A percentile compares a stretch with the other conserved stretches of the same genome.
Conservation (phyloP, 2,888 invertebrate species). For the Spisula solida region DNA sequence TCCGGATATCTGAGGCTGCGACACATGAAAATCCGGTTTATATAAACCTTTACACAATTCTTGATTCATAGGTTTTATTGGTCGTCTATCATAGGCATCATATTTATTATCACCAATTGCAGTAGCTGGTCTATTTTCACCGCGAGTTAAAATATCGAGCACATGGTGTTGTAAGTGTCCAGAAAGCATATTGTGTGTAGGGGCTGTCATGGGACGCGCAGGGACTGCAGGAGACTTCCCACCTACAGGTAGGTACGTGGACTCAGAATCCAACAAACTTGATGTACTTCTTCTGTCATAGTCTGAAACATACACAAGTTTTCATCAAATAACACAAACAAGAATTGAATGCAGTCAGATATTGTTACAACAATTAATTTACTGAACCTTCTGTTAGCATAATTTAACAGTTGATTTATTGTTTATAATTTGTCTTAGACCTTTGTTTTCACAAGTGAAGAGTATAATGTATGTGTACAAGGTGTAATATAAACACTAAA, state of each 20-base stretch:
- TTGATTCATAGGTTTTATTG: conserved; percentile 81
- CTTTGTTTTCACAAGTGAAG: no score
- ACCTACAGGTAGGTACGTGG: conserved; percentile 84
- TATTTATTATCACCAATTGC: conserved; percentile 76
- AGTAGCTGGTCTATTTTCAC: conserved; percentile 74
- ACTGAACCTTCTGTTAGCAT: no score
- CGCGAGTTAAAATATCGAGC: conserved; percentile 67
- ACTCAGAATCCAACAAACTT: conserved; percentile 85
- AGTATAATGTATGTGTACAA: no score
- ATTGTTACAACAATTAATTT: no score
- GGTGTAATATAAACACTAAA: no score
- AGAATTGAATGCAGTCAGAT: no score
- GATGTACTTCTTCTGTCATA: conserved; percentile 78
- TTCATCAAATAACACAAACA: no score
- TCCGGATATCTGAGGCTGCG: conserved; percentile 77
- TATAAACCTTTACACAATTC: conserved; percentile 73
- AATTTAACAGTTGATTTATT: no score
- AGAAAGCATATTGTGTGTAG: conserved; percentile 70
- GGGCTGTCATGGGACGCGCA: conserved; percentile 78
- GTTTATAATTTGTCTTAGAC: no score
- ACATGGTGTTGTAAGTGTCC: conserved; percentile 65
- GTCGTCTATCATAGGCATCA: conserved; percentile 80
- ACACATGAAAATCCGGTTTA: conserved; percentile 77
- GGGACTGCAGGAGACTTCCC: conserved; percentile 63
- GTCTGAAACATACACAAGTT: conserved; percentile 72